Evolutionary conservation across 2,888 invertebrate species (phyloP), one percentile per base, ranked within the genome.

Genomic region (Callimorpha dominula): DNA sequence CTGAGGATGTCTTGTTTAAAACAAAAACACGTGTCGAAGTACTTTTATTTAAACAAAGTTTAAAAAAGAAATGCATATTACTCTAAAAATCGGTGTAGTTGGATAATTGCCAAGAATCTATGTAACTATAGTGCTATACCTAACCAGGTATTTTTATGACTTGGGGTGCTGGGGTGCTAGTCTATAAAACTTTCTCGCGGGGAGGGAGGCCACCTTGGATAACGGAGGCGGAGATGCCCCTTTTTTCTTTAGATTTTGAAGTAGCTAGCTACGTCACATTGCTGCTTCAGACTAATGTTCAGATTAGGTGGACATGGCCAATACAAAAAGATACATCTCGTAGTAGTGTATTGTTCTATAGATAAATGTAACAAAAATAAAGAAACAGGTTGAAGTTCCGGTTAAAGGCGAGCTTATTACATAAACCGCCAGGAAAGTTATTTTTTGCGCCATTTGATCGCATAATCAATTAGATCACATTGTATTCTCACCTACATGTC

Each of bases 391-490:
- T 54, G 11, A 4, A 54, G 9, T 9, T 54, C n/a, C n/a, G n/a
- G n/a, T 54, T 54, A 54, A 3, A 42, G 20, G 46, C 20, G 9
- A 31, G n/a, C 14, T 15, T 15, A 43, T 68, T 57, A 43, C 9
- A n/a, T 42, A 40, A 67, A n/a, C n/a, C 15, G 15, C 15, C 14
- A 17, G 60, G 15, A 8, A 60, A 50, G 66, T 43, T 54, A 63
- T 65, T 49, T 46, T 60, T 72, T 72, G 54, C 64, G 54, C 50
- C 54, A 81, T 74, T 79, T 77, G 63, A 73, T 67, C 75, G 74
- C 50, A 68, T 77, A 82, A 82, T 81, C 81, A 81, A 82, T 84
- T 81, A 76, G 77, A 78, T 78, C 76, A 75, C 73, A 70, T 57
- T 64, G 73, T 75, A 69, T 65, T 77, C 74, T 68, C 84, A 82